These are phyloP conservation scores for Podiceps cristatus DNA, from an alignment of 2,113 vertebrate species.

Conservation along the genomic window DNA sequence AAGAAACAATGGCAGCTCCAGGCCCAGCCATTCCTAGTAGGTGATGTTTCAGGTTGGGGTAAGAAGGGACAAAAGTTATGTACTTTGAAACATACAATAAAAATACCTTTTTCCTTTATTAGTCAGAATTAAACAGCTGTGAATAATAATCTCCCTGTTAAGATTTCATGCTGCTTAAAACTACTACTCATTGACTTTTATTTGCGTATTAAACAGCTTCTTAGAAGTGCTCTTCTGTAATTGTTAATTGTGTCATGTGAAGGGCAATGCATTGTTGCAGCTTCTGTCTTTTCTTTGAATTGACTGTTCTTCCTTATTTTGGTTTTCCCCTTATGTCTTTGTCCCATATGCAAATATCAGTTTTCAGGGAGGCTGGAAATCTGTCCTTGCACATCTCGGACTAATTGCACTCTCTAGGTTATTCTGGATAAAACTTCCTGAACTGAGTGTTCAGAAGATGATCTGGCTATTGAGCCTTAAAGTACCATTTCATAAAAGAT, in stretches of 20 bases:
- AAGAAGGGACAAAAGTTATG: slow-evolving; percentile 7
- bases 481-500: neutral
- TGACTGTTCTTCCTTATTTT: neutral
- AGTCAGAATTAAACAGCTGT: neutral
- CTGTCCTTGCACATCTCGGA: neutral
- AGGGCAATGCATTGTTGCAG: neutral
- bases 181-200: neutral
- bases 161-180: neutral
- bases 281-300: neutral
- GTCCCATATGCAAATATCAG: neutral
- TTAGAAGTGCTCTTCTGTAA: neutral
- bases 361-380: neutral
- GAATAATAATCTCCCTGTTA: neutral
- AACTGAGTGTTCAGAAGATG: neutral
- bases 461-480: neutral
- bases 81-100: neutral
- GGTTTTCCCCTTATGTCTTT: neutral
- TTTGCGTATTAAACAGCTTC: neutral
- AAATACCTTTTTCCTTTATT: neutral
- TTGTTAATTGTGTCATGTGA: neutral
- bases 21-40: slow-evolving; percentile 73
- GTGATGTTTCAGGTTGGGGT: slow-evolving; percentile 71
- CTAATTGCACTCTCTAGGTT: neutral
- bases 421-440: neutral
- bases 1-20: slow-evolving; percentile 67